A percentile compares a stretch with the other conserved stretches of the same genome.
Conservation (phyloP, 2,797 vertebrate species). For the Aplochiton taeniatus region DNA sequence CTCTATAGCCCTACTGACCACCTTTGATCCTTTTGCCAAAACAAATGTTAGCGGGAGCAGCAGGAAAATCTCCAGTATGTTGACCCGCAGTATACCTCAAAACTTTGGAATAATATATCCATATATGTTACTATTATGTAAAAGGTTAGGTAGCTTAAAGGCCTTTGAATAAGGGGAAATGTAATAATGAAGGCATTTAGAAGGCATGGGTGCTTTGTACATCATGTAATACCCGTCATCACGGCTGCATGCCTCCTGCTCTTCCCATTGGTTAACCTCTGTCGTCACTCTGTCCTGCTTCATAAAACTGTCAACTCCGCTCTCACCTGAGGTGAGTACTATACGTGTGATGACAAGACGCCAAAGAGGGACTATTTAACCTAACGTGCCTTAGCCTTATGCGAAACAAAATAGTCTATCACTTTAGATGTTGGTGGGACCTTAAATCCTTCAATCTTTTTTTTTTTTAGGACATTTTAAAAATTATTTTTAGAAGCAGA, state of each 20-base stretch:
- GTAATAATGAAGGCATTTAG: no score
- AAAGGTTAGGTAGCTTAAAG: no score
- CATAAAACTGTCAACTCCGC: conserved; percentile 77
- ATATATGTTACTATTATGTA: no score
- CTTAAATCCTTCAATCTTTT: neutral
- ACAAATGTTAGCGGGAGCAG: no score
- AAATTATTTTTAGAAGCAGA: conserved; percentile 16
- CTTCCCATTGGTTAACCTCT: conserved; percentile 50
- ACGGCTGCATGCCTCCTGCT: conserved; percentile 33
- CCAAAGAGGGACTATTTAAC: neutral
- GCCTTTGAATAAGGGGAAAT: no score
- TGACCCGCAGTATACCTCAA: no score
- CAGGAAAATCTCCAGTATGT: no score
- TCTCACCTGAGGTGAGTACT: conserved; percentile 76
- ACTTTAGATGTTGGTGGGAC: neutral
- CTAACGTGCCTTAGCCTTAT: neutral
- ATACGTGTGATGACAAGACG: conserved; percentile 18
- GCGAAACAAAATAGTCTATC: neutral
- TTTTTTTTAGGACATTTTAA: conserved; percentile 26
- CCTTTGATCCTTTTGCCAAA: no score
- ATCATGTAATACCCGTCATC: no score
- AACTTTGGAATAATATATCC: no score
- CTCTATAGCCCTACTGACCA: no score
- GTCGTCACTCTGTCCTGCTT: conserved; percentile 69
- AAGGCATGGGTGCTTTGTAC: no score